phyloP scores from a whole-genome alignment of 2,888 invertebrate genomes.

The Myopa tessellatipennis region DNA sequence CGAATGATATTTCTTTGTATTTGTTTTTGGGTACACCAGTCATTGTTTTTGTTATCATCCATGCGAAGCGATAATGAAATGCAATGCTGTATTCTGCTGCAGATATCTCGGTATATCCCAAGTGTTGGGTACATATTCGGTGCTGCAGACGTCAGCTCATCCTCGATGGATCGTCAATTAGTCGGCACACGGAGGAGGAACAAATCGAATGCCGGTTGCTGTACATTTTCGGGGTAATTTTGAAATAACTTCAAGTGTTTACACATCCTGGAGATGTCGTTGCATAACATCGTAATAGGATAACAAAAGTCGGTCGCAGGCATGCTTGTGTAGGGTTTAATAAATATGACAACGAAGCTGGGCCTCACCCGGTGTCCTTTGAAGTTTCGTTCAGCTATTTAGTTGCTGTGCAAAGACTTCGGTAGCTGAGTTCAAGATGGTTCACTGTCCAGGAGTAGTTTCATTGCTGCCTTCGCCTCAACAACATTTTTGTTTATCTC shows the following conservation, averaged over 20 bases:
- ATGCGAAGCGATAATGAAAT: conserved; percentile 4
- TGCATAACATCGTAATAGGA: too few species aligned
- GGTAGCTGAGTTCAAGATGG: too few species aligned
- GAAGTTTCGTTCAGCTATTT: too few species aligned
- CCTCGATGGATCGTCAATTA: conserved; percentile 4
- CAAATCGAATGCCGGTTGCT: neutral
- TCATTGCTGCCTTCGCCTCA: too few species aligned
- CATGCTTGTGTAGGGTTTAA: too few species aligned
- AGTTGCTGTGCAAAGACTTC: too few species aligned
- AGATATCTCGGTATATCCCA: neutral
- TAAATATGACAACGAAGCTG: too few species aligned
- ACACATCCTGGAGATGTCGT: too few species aligned
- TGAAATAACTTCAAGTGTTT: neutral
- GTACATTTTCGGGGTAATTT: neutral
- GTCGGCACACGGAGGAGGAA: neutral
- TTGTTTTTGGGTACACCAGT: neutral
- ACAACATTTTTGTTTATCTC: too few species aligned
- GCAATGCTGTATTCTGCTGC: neutral
- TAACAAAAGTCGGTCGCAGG: too few species aligned
- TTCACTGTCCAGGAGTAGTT: too few species aligned
- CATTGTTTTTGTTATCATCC: conserved; percentile 1
- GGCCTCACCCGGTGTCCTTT: too few species aligned
- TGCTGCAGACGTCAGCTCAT: neutral
- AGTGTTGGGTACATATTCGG: neutral
- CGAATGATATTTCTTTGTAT: neutral